Evolutionary conservation across 1,140 invertebrate genomes (phyloP).

Genomic region (Intoshia linei): DNA sequence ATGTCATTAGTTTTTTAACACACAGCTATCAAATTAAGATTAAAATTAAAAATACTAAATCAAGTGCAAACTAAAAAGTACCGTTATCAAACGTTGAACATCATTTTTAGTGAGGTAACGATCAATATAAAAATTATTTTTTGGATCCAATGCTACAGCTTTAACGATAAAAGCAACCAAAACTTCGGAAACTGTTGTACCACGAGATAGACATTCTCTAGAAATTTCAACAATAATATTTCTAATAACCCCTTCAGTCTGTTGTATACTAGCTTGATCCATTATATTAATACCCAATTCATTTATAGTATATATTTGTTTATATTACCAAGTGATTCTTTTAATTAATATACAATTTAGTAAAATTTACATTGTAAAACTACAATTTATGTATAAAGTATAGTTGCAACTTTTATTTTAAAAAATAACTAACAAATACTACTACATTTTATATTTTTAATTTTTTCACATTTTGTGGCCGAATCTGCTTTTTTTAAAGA

Average conservation of each 20-base stretch:
- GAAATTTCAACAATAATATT: conserved; percentile 23
- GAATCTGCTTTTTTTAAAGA: too few species aligned
- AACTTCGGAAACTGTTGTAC: conserved; percentile 22
- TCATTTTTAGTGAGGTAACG: conserved; percentile 22
- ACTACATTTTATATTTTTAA: too few species aligned
- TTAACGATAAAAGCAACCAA: conserved; percentile 24
- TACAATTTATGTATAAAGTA: too few species aligned
- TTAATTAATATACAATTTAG: too few species aligned
- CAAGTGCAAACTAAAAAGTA: conserved; percentile 6
- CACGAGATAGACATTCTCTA: conserved; percentile 21
- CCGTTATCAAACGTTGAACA: conserved; percentile 22
- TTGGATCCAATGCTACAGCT: conserved; percentile 21
- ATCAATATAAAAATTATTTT: conserved; percentile 23
- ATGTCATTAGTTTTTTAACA: conserved; percentile 19
- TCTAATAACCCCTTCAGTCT: conserved; percentile 23
- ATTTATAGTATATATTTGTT: too few species aligned
- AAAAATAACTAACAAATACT: too few species aligned
- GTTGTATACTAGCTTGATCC: too few species aligned
- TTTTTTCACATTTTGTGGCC: too few species aligned
- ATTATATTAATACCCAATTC: too few species aligned
- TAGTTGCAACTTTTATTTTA: too few species aligned
- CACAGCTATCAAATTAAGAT: conserved; percentile 11
- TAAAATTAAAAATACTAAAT: background rate
- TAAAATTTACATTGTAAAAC: too few species aligned
- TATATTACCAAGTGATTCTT: too few species aligned